Evolutionary conservation across 2,797 vertebrate genomes (phyloP).

Genomic region (Phataginus tetradactyla): DNA sequence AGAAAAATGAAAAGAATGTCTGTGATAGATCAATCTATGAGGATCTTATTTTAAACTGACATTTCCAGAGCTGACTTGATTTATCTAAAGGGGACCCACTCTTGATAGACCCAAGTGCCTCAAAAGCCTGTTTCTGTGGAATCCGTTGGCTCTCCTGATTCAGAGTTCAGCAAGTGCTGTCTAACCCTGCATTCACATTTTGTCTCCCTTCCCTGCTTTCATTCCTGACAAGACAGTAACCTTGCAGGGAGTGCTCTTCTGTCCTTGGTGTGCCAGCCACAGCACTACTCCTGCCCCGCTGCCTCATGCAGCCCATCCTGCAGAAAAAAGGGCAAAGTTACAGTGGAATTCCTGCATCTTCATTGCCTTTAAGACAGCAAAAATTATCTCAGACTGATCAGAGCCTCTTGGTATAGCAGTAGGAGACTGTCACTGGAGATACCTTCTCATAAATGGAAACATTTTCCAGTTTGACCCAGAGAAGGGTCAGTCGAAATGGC

Average conservation of each 20-base stretch:
- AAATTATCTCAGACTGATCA: neutral
- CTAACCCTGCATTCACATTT: neutral
- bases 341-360: neutral
- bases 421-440: neutral
- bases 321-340: neutral
- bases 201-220: neutral
- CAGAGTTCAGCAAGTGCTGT: neutral
- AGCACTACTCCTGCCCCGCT: rapidly evolving
- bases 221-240: neutral
- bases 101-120: neutral
- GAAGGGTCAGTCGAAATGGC: neutral
- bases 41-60: neutral
- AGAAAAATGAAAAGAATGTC: neutral
- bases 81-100: neutral
- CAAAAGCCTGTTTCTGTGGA: neutral
- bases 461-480: neutral
- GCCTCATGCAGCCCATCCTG: neutral
- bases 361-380: neutral
- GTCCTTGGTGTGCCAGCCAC: neutral
- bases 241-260: neutral
- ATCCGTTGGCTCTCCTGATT: neutral
- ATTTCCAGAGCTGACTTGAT: neutral
- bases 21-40: neutral
- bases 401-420: neutral
- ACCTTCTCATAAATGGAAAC: neutral